Base-by-base conservation (phyloP, 2,113 vertebrate species). In the Spea multiplicata region DNA sequence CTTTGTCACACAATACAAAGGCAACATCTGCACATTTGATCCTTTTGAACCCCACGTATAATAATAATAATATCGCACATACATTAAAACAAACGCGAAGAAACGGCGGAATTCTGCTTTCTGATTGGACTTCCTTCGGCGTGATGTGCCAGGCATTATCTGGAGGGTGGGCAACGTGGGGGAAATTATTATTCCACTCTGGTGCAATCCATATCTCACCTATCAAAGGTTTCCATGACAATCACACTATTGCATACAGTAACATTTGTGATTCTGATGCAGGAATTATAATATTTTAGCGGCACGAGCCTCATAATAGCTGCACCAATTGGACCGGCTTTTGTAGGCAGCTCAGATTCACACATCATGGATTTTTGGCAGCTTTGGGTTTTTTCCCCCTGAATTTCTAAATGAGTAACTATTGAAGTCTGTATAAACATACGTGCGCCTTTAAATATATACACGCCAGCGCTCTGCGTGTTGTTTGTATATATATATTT, bases 151-250 rank as follows among this genome's bases (percentile, higher is more conserved):
- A 72, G 30, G 71, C 73, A 68, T 76, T 46, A 69, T 68, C 74
- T 79, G 48, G 70, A 79, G 76, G 47, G 70, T 66, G 70, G 6
- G 44, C 53, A 80, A 79, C 52, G 9, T 74, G 65, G 69, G 71
- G 78, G 48, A 73, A 57, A 80, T 80, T 80, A 72, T 80, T 74
- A 74, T 80, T 80, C 71, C 13, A 61, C 64, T 80, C 78, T 80
- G 17, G 71, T 80, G 78, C 78, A 80, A 74, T 74, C 55, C 78
- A 80, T 79, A 80, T 80, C 78, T 80, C 71, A 80, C 78, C 78
- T 80, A 80, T 80, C 78, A 80, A 80, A 80, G 78, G 78, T 80
- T 80, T 80, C 78, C 78, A 80, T 80, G 78, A 80, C 78, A 74
- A 79, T 80, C 78, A 73, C 52, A 66, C 78, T 68, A 74, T 80